phyloP scores from a whole-genome alignment of 1,140 invertebrate genomes.

The Drosophila quadrilineata region DNA sequence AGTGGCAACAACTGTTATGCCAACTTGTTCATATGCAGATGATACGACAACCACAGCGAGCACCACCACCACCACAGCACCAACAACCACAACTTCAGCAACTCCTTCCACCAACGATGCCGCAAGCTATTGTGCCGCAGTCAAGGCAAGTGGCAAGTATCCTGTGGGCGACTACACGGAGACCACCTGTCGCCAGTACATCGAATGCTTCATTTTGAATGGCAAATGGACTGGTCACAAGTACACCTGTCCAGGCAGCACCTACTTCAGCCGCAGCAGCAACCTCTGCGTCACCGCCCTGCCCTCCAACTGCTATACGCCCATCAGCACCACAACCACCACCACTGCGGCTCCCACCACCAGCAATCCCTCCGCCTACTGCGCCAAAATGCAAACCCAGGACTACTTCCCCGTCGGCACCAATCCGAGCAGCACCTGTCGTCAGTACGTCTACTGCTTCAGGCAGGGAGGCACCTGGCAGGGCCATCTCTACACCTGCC shows the following conservation, averaged over 20 bases:
- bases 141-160: constrained; percentile 37
- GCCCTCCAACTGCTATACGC: constrained; percentile 8
- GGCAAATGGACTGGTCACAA: constrained; percentile 50
- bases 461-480: constrained; percentile 37
- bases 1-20: constrained; percentile 9
- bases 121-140: constrained; percentile 41
- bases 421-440: constrained; percentile 48
- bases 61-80: constrained; percentile 2
- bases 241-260: constrained; percentile 37
- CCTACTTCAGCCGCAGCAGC: constrained; percentile 21
- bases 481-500: constrained; percentile 54
- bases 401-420: constrained; percentile 52
- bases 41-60: constrained; percentile 31
- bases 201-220: constrained; percentile 45
- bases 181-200: constrained; percentile 65
- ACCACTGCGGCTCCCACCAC: constrained; percentile 26
- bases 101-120: constrained; percentile 42
- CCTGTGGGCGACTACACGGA: constrained; percentile 48
- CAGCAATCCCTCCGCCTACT: constrained; percentile 43
- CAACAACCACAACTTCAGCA: constrained; percentile 21
- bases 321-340: constrained; percentile 10
- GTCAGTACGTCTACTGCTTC: constrained; percentile 63
- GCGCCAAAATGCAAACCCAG: constrained; percentile 39
- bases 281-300: not conserved
- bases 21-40: constrained; percentile 56